A percentile compares a stretch with the other conserved stretches of the same genome.
These are phyloP conservation scores for Drosophila neonasuta DNA, from an alignment of 2,888 invertebrate genomes.

Conservation along the genomic window DNA sequence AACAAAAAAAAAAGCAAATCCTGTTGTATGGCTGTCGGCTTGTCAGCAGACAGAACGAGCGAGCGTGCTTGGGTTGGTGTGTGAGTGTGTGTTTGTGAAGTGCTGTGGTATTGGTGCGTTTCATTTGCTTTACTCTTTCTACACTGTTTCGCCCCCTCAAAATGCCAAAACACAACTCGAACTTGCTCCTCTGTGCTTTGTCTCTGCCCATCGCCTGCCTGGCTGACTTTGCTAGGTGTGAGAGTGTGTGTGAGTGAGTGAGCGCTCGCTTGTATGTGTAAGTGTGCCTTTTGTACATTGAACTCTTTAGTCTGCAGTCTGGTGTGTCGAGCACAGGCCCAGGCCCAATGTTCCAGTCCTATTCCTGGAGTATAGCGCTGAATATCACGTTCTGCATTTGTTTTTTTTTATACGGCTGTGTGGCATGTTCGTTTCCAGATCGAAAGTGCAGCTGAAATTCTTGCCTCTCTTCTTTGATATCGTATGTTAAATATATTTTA, in stretches of 20 bases:
- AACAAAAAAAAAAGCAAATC: constrained; percentile 56
- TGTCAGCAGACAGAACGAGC: constrained; percentile 44
- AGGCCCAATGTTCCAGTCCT: constrained; percentile 34
- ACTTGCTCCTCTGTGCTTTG: constrained; percentile 70
- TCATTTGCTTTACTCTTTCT: constrained; percentile 60
- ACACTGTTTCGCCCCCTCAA: constrained; percentile 59
- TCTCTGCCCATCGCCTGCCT: constrained; percentile 53
- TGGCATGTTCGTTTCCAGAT: constrained; percentile 6
- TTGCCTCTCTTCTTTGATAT: background rate
- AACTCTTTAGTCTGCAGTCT: constrained; percentile 44
- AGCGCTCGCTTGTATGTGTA: constrained; percentile 20
- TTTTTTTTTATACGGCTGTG: background rate
- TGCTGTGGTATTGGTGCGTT: constrained; percentile 48
- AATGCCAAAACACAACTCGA: constrained; percentile 71
- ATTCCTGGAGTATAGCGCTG: constrained; percentile 51
- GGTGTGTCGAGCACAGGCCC: constrained; percentile 16
- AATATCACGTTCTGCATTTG: constrained; percentile 43
- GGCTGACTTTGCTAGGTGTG: constrained; percentile 38
- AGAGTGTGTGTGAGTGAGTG: constrained; percentile 23
- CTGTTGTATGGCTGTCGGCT: constrained; percentile 62
- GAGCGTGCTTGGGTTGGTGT: constrained; percentile 17
- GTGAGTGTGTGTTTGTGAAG: constrained; percentile 6
- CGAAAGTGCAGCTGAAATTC: background rate
- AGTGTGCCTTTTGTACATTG: constrained; percentile 64
- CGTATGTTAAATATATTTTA: background rate